Evolutionary conservation across 2,888 invertebrate genomes (phyloP).

Genomic region (Auanema freiburgensis): DNA sequence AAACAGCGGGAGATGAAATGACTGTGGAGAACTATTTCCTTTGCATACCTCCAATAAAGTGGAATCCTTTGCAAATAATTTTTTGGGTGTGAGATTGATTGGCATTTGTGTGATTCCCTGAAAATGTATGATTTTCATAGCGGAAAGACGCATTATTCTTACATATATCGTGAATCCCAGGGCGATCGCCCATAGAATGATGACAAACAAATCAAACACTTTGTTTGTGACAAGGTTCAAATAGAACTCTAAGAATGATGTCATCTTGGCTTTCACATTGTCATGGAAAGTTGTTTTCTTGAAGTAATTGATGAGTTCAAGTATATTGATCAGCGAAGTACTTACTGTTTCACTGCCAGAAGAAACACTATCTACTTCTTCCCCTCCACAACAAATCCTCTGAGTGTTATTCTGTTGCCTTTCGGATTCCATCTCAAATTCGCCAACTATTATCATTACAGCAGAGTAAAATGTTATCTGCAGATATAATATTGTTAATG

Average conservation of each 20-base stretch:
- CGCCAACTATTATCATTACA: slow-evolving; percentile 55
- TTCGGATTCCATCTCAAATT: slow-evolving; percentile 50
- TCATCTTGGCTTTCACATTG: slow-evolving; percentile 26
- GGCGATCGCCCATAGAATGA: slow-evolving; percentile 44
- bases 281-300: slow-evolving; percentile 32
- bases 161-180: slow-evolving; percentile 53
- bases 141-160: slow-evolving; percentile 4
- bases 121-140: slow-evolving; percentile 7
- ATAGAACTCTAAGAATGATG: slow-evolving; percentile 31
- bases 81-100: slow-evolving; percentile 59
- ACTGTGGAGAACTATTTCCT: not conserved
- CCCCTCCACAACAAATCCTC: slow-evolving; percentile 35
- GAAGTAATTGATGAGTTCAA: slow-evolving; percentile 5
- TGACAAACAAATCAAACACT: slow-evolving; percentile 41
- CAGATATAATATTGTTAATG: slow-evolving; percentile 18
- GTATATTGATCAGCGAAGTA: not conserved
- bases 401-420: slow-evolving; percentile 30
- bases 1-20: not conserved
- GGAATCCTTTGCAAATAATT: slow-evolving; percentile 59
- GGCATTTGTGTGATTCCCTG: slow-evolving; percentile 59
- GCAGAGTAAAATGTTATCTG: slow-evolving; percentile 60
- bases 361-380: slow-evolving; percentile 8
- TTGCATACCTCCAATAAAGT: slow-evolving; percentile 43
- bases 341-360: not conserved
- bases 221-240: slow-evolving; percentile 47